Evolutionary conservation across 1,140 invertebrate species (phyloP), one percentile per base, ranked within the genome.

Genomic region (Cyclargus thomasi): DNA sequence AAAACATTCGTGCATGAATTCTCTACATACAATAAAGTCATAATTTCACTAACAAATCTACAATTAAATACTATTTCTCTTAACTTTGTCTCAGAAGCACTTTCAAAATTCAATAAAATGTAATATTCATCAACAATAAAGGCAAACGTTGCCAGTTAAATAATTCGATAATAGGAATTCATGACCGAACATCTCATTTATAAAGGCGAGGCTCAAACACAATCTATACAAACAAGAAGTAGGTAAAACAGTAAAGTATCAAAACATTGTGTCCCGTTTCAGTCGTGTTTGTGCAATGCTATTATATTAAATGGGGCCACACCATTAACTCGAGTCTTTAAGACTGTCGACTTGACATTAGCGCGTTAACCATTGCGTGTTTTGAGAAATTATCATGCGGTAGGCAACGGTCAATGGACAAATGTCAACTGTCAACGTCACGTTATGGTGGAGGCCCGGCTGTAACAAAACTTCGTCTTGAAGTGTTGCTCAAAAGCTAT

Each of bases 211-310:
- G 78, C 81, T 77, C 68, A 74, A 84, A 86, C 76, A 76, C 76
- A 82, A 80, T 70, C 74, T 79, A 77, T 84, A 82, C 74, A 85
- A 86, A 88, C 78, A 78, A 89, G 81, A 82, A 85, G 81, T 77
- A 86, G 83, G 81, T 89, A 87, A 86, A 88, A 87, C 80, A 78
- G 81, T 84, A 89, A 86, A 85, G 83, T 86, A 84, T 87, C 82
- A 86, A 87, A 89, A 83, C 78, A 74, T 87, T 89, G 85, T 89
- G 86, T 89, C 86, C 86, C 86, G 81, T 87, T 81, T 89, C 86
- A 89, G 86, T 89, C 86, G 80, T 81, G 81, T 86, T 89, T 89
- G 86, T 89, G 86, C 86, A 89, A 84, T 78, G 78, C 81, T 83
- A 83, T 82, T 81, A 82, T 83, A 82, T 84, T 80, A 86, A 88